Base-by-base conservation (phyloP, 2,888 invertebrate species). In the Sympetrum striolatum region DNA sequence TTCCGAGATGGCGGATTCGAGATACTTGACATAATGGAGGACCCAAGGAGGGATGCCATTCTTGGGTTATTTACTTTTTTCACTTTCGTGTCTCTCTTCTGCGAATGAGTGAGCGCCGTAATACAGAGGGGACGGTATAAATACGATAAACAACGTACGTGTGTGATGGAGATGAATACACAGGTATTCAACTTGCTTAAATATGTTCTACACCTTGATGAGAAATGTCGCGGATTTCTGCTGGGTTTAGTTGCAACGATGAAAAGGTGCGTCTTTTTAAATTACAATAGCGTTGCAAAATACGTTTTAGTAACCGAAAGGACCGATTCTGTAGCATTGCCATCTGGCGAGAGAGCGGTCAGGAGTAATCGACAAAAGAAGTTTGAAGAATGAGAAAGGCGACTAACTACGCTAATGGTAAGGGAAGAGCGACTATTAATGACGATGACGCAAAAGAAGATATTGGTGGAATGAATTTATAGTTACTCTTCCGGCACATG, bases 1-100 rank as follows among this genome's bases (percentile, higher is more conserved):
- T 44, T n/a, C 60, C 12, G 86, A 60, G 86, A 86, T 86, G 86
- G 86, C 86, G 86, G 37, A 86, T 60, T 86, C 37, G 12, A 18
- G 86, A 86, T 60, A 39, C 58, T 25, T 82, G 58, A 60, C 58
- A 82, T 35, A 82, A 58, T 58, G 35, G 58, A 15, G 18, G 22
- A 64, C n/a, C 5, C n/a, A n/a, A 22, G 64, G 25, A 73, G 31
- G 73, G 73, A 15, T 73, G 73, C 25, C 22, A 31, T 31, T 14
- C 73, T 31, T 53, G 73, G 31, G 73, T 25, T 18, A 73, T 31
- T 73, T 25, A 64, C 25, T 8, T 25, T 64, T 64, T 25, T 25
- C 22, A 64, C 73, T 14, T 14, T 25, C 73, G n/a, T 31, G 73
- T 73, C 15, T 4, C 73, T 14, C 10, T 64, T 25, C 31, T 44